phyloP scores from a whole-genome alignment of 1,140 invertebrate species.

The Hypsibius dujardini region DNA sequence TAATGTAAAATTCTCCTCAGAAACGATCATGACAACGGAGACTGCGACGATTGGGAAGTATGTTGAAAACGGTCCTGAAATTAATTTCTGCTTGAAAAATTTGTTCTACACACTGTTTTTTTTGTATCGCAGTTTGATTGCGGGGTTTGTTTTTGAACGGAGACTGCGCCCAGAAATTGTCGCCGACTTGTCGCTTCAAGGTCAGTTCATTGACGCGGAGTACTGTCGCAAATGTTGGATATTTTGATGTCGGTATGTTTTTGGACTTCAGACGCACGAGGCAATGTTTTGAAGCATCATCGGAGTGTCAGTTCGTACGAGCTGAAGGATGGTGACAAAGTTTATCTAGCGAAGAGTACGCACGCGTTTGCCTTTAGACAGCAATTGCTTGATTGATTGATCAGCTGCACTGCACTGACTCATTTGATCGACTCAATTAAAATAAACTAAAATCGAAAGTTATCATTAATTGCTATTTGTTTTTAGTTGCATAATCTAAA shows the following conservation, averaged over 20 bases:
- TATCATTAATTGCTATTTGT: no score
- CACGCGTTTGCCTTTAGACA: no score
- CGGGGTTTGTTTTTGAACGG: constrained; percentile 8
- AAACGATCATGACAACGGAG: constrained; percentile 4
- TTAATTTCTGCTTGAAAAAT: no score
- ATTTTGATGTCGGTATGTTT: background rate
- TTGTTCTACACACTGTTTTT: background rate
- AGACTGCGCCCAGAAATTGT: background rate
- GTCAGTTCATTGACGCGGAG: background rate
- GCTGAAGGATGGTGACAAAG: background rate
- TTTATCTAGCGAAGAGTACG: background rate
- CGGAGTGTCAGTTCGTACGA: background rate
- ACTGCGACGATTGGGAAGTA: background rate
- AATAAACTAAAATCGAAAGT: no score
- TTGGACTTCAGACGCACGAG: background rate
- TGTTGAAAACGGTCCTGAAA: background rate
- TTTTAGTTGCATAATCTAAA: no score
- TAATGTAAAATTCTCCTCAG: no score
- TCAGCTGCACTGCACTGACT: background rate
- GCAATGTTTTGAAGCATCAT: constrained; percentile 3
- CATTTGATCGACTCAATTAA: no score
- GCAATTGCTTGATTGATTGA: background rate
- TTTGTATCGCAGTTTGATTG: constrained; percentile 3
- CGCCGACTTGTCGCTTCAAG: background rate
- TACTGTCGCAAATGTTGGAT: background rate